These are phyloP conservation scores for Scolopax rusticola DNA, from an alignment of 2,797 vertebrate genomes.

Conservation along the genomic window DNA sequence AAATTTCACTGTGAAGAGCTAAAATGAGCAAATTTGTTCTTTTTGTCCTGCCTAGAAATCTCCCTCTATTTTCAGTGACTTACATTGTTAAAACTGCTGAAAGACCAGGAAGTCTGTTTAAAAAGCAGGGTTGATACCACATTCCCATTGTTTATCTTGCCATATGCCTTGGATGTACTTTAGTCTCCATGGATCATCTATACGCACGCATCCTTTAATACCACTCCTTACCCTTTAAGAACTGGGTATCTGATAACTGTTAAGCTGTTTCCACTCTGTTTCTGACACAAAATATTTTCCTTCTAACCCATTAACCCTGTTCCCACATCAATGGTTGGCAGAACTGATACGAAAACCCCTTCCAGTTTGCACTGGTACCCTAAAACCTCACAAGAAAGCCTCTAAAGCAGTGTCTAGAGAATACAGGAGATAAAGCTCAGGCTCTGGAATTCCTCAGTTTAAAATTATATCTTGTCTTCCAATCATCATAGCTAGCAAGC, in stretches of 20 bases:
- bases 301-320: neutral
- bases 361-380: neutral
- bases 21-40: neutral
- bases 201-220: rapidly evolving
- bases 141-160: neutral
- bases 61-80: neutral
- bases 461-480: neutral
- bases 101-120: neutral
- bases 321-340: neutral
- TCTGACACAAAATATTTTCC: neutral
- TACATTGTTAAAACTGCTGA: neutral
- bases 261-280: neutral
- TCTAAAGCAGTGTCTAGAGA: neutral
- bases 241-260: neutral
- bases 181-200: neutral
- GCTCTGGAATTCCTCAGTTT: neutral
- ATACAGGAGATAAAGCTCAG: neutral
- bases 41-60: neutral
- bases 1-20: neutral
- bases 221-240: neutral
- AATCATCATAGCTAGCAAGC: neutral
- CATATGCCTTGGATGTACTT: neutral
- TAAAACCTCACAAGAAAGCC: neutral
- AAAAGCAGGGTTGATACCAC: neutral
- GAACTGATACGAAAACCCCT: neutral